Evolutionary conservation across 2,113 vertebrate species (phyloP).

Genomic region (Catharus bicknelli): DNA sequence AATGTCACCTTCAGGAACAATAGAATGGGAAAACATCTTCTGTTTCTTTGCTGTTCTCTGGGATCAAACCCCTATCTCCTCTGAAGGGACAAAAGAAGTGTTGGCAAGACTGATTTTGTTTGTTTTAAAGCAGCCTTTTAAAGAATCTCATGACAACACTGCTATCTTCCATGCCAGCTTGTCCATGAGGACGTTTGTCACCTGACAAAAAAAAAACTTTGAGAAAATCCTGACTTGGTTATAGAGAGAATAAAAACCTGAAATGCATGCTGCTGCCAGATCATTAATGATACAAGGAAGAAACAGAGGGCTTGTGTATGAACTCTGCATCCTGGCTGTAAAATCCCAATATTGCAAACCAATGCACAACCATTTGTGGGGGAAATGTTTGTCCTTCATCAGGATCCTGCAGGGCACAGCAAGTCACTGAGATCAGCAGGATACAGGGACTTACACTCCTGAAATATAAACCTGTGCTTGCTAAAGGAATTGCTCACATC

Average conservation of each 20-base stretch:
- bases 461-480: background rate
- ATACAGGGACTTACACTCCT: background rate
- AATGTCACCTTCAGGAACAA: background rate
- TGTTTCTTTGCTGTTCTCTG: background rate
- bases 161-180: background rate
- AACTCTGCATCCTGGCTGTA: background rate
- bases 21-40: background rate
- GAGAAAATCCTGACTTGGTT: background rate
- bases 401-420: background rate
- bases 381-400: background rate
- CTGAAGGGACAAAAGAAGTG: background rate
- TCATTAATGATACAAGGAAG: background rate
- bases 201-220: background rate
- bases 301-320: background rate
- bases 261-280: background rate
- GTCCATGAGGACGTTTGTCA: background rate
- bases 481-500: background rate
- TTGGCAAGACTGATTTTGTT: background rate
- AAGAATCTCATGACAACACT: background rate
- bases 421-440: background rate
- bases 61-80: fast-evolving
- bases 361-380: fast-evolving
- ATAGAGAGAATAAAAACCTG: background rate
- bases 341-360: background rate
- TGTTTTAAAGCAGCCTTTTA: background rate